Evolutionary conservation across 2,113 vertebrate species (phyloP), one percentile per base, ranked within the genome.

Genomic region (Pachypanchax playfairii): DNA sequence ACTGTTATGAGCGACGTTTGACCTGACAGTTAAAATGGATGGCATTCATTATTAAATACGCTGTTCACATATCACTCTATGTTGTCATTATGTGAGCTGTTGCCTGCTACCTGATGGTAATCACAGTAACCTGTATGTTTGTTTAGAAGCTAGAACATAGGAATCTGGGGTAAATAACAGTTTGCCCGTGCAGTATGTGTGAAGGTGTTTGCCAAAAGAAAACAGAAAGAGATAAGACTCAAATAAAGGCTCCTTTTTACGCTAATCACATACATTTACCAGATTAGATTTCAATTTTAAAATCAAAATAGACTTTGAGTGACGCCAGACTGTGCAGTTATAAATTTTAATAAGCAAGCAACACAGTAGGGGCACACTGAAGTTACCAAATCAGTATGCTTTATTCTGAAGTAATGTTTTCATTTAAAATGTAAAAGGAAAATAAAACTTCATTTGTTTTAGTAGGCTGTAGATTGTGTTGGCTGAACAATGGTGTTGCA

Each of bases 31-130:
- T 11, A 47, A 47, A 77, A 85, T 82, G 66, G 65, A 87, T 78
- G 75, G 46, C 44, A 51, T 47, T 67, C 75, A 76, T 89, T 83
- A 84, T 85, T 85, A 77, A 85, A 68, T 71, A 83, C 28, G 42
- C 47, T 38, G 64, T 84, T 79, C 75, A 65, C 75, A 76, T 48
- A 51, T 80, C 65, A 63, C 44, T 1, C 31, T 46, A 31, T 35
- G 65, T 69, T 79, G 72, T 82, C 70, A 55, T 50, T 22, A 25
- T 42, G 18, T 21, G 9, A 70, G 66, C 71, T 72, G 82, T 72
- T 75, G 64, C 60, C 72, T 63, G 63, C 49, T 59, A 50, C 46
- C 15, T 76, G 64, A 80, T 83, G 73, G 56, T 73, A 84, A 87
- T 84, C 64, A 36, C 60, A 29, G 41, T 59, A 62, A 83, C 65